A percentile compares a stretch with the other conserved stretches of the same genome.
These are phyloP conservation scores for Epizoanthus rinbou DNA, from an alignment of 92 coral and sea anemone species.

Conservation along the genomic window DNA sequence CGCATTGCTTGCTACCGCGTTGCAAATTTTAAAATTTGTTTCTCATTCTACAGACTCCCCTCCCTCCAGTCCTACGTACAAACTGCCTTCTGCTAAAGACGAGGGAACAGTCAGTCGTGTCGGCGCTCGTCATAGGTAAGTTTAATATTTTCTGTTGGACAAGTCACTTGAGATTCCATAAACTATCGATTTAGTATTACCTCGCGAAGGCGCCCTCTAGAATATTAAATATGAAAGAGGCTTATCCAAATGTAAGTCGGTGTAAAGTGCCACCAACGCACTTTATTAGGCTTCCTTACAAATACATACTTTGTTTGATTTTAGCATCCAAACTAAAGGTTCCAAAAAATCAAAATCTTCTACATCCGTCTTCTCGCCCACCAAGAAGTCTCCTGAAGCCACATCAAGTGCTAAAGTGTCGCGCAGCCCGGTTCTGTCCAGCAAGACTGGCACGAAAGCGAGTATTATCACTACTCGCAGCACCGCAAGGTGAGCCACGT, in stretches of 20 bases:
- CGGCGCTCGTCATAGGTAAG: conserved; percentile 6
- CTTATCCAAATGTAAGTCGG: too few species aligned
- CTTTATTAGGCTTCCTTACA: neutral
- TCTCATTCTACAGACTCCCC: conserved; percentile 12
- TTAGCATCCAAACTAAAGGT: neutral
- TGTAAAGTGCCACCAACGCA: too few species aligned
- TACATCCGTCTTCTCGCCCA: neutral
- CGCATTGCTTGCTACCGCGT: too few species aligned
- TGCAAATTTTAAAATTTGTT: neutral
- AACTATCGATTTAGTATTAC: too few species aligned
- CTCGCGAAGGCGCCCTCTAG: too few species aligned
- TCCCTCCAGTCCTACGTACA: conserved; percentile 18
- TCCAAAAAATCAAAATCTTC: conserved; percentile 20
- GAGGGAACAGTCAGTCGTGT: neutral
- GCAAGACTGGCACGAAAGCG: conserved; percentile 15
- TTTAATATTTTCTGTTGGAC: neutral
- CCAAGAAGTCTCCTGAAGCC: neutral
- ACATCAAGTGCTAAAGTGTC: neutral
- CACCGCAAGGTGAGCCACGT: conserved; percentile 18
- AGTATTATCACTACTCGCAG: conserved; percentile 41
- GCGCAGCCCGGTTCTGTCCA: conserved; percentile 15
- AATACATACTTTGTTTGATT: neutral
- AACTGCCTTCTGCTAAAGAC: neutral
- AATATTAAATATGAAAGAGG: too few species aligned
- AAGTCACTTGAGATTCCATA: too few species aligned